Evolutionary conservation across 2,888 invertebrate species (phyloP), one percentile per base, ranked within the genome.

Genomic region (Drosophila demipolita): DNA sequence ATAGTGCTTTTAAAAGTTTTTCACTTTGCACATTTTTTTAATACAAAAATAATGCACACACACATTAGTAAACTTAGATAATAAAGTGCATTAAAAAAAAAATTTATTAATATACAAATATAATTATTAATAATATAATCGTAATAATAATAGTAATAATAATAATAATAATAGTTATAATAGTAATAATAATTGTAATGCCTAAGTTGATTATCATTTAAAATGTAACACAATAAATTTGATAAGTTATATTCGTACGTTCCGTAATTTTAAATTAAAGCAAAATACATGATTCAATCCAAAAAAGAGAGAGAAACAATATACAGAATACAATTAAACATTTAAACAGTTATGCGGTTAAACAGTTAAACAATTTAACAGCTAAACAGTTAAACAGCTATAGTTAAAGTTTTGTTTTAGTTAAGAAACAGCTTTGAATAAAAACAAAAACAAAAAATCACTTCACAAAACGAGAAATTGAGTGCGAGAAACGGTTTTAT

Each of bases 181-280:
- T 61, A 38, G 48, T 75, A 62, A 40, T 69, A 35, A 73, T 75
- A 63, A 60, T 42, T 75, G 59, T 76, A 78, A 48, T 66, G 54
- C 48, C 75, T 75, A 82, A 59, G 63, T 53, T 67, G 64, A 71
- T 75, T 78, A 68, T 61, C 83, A 83, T 88, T 88, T 80, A 63
- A 88, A 88, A 82, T 88, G 88, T 83, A 83, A 80, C 83, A 81
- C 78, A 78, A 81, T 83, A 66, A 75, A 61, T 59, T 83, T 80
- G 76, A 80, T 80, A 83, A 83, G 68, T 80, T 80, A 80, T 82
- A 75, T 73, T 73, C 66, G 78, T 69, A 78, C 60, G 54, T 49
- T 72, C 42, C 64, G 36, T 81, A 61, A 17, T 42, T 57, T 55
- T 59, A 60, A 67, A 66, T 70, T 80, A 82, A 83, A 80, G 76